Percentiles rank a stretch among this genome's conserved stretches.
phyloP scores from a whole-genome alignment of 2,888 invertebrate species.

The Polyploca ridens region DNA sequence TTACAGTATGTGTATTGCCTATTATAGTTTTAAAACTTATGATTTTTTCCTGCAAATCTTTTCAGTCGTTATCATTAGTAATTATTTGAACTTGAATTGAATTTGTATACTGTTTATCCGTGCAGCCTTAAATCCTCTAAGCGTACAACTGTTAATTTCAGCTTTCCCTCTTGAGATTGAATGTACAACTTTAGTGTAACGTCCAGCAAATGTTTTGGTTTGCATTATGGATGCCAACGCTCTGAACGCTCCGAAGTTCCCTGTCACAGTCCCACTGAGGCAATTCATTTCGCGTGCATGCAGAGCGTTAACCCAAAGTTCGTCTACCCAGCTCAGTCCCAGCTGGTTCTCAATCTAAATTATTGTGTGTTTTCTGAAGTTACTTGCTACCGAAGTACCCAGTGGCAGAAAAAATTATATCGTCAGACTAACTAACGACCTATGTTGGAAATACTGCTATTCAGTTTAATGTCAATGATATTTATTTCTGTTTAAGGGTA shows the following conservation, averaged over 20 bases:
- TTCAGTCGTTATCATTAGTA: not conserved
- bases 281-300: slow-evolving; percentile 12
- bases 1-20: not conserved
- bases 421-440: no score
- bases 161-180: not conserved
- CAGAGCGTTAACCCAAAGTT: slow-evolving; percentile 12
- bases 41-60: not conserved
- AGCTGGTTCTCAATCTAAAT: not conserved
- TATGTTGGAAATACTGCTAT: no score
- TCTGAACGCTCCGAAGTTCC: slow-evolving; percentile 1
- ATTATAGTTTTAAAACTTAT: not conserved
- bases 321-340: not conserved
- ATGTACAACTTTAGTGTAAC: not conserved
- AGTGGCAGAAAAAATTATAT: not conserved
- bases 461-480: no score
- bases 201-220: not conserved
- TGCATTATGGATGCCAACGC: not conserved
- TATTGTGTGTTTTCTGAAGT: not conserved
- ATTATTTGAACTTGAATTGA: no score
- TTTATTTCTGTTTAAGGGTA: no score
- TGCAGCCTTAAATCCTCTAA: no score
- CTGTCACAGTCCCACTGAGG: slow-evolving; percentile 9
- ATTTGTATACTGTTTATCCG: not conserved
- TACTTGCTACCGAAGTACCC: not conserved
- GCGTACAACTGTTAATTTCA: not conserved